phyloP scores from a whole-genome alignment of 2,113 vertebrate genomes.

The Gallinago undulata region DNA sequence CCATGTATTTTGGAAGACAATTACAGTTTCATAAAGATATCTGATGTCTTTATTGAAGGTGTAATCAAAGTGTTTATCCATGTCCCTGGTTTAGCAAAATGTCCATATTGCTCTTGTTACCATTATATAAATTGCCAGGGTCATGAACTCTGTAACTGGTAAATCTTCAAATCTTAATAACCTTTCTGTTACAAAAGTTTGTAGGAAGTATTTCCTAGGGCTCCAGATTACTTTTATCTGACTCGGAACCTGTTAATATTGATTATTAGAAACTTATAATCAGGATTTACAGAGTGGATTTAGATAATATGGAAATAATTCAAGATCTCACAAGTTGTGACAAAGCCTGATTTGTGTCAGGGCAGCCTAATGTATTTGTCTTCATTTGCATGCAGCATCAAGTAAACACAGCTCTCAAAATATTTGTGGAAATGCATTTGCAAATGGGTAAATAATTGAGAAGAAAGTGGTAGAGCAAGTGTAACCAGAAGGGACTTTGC shows the following conservation, averaged over 20 bases:
- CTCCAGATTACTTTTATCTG: background rate
- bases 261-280: background rate
- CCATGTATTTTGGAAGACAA: background rate
- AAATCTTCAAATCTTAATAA: background rate
- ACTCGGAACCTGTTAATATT: background rate
- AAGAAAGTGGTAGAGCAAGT: background rate
- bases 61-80: background rate
- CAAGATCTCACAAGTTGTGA: background rate
- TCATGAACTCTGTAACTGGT: background rate
- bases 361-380: background rate
- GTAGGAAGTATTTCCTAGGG: background rate
- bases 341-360: background rate
- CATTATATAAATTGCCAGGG: background rate
- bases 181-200: background rate
- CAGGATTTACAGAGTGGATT: background rate
- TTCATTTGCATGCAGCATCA: background rate
- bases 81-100: background rate
- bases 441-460: background rate
- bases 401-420: background rate
- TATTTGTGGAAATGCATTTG: background rate
- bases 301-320: background rate
- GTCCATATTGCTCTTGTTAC: background rate
- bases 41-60: background rate
- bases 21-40: background rate
- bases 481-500: background rate